Base-by-base conservation (phyloP, 2,888 invertebrate genomes). In the Catocala sponsa region DNA sequence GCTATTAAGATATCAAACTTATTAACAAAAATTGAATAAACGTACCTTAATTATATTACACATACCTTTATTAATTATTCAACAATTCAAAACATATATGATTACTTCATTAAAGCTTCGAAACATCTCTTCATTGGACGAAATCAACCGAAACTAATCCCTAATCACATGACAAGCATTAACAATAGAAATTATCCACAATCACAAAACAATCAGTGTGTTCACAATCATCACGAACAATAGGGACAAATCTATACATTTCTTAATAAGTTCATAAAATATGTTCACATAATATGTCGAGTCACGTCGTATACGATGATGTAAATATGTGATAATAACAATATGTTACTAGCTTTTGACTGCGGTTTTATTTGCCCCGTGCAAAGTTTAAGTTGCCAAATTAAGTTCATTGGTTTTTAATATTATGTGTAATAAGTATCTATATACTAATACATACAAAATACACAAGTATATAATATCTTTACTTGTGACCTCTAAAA, bases 211-310 rank as follows among this genome's bases (percentile, higher is more conserved):
- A 46, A 43, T 51, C 46, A 13, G 7, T 9, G 13, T 51, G 53
- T 48, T 48, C 52, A 69, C 55, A 70, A 73, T 76, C 74, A 61
- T 10, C 35, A 41, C 25, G 15, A 50, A 74, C 78, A 74, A 74
- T 74, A 62, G 74, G 53, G 41, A 54, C 47, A 11, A 42, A 74
- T 76, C 66, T 51, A 47, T 53, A 76, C 65, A 66, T 49, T 56
- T 66, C 74, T 59, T 74, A 76, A 74, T 74, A 76, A 73, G 74
- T 68, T 67, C 62, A 64, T 67, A 62, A 64, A 63, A 57, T 25
- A 61, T 62, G 63, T 63, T 50, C 62, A 59, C 48, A 47, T 56
- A 70, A 74, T 25, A 62, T 54, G 77, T 52, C 61, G 49, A 73
- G 61, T 74, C 73, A 74, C 59, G 70, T 59, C 41, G 50, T 49